phyloP scores from a whole-genome alignment of 2,113 vertebrate genomes.

The Anguilla japonica region DNA sequence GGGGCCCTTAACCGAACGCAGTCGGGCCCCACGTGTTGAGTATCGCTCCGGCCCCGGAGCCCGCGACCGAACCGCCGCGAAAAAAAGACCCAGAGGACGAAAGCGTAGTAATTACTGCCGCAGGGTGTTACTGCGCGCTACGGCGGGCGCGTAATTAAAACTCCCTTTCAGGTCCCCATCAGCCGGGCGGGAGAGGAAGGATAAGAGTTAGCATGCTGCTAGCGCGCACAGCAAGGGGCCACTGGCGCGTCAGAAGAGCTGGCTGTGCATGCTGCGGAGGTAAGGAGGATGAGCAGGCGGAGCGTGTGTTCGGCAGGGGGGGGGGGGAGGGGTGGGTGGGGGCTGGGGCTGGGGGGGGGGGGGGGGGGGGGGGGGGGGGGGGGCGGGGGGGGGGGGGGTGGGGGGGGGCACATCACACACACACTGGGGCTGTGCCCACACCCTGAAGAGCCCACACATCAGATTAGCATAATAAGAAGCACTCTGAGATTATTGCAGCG shows the following conservation, averaged over 20 bases:
- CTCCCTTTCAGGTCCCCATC: conserved; percentile 13
- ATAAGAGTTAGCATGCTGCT: conserved; percentile 18
- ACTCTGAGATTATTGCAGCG: not conserved
- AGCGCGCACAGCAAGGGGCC: not conserved
- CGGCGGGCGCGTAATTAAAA: not conserved
- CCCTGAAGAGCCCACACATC: too few species aligned
- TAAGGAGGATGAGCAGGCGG: not conserved
- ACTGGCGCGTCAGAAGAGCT: not conserved
- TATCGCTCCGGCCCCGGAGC: not conserved
- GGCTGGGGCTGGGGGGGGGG: too few species aligned
- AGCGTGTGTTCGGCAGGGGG: not conserved
- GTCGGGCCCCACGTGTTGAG: not conserved
- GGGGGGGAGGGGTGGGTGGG: not conserved
- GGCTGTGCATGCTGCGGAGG: too few species aligned
- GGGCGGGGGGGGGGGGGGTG: too few species aligned
- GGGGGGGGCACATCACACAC: not conserved
- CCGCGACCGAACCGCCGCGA: not conserved
- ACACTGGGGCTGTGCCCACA: not conserved
- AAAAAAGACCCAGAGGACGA: not conserved
- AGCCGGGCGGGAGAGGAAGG: conserved; percentile 4
- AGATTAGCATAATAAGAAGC: not conserved
- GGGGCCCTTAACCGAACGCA: not conserved
- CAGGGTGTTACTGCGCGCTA: not conserved
- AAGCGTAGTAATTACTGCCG: conserved; percentile 1
- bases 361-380: not conserved